Evolutionary conservation across 92 coral and sea anemone species (phyloP), one percentile per base, ranked within the genome.

Genomic region (Paragorgia papillata): DNA sequence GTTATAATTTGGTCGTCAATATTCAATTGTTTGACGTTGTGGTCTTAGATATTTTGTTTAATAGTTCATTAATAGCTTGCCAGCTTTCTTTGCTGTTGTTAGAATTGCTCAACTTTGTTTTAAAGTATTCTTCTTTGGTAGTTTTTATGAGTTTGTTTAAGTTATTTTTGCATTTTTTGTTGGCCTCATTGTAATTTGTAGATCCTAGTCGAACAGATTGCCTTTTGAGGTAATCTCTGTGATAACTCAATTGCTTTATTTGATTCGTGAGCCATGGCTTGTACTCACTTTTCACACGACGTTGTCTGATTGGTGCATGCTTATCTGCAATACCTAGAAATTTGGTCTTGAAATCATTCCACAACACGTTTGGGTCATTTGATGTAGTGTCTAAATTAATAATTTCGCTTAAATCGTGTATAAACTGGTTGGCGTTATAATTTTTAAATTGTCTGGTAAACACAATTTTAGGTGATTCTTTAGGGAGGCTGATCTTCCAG

Each of bases 1-100:
- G 74, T 67, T 67, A 43, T 10, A 20, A 17, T 20, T 7, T 22
- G 10, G 22, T 33, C 56, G 18, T 46, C 25, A 30, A 20, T 17
- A 35, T 66, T 19, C 7, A 46, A 40, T 26, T 67, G 56, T n/a
- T 17, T 51, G 26, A 19, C 32, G 43, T 41, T n/a, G 57, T 43
- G n/a, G 59, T 40, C 17, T 67, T 67, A 1, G 35, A 10, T 13
- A 9, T 40, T 22, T 67, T 67, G 34, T 46, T 67, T 19, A 51
- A 34, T 46, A 69, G 20, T 30, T 49, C 49, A 33, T 69, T 69
- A 4, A 49, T 51, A 9, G 76, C 34, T 69, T 69, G 57, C 76
- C 43, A 37, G 10, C 43, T 4, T 37, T 37, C 43, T 37, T 37
- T 37, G 5, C 49, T 69, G 32, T 31, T 69, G 14, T 49, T 39